Evolutionary conservation across 1,140 invertebrate species (phyloP).

Genomic region (Drosophila saltans): DNA sequence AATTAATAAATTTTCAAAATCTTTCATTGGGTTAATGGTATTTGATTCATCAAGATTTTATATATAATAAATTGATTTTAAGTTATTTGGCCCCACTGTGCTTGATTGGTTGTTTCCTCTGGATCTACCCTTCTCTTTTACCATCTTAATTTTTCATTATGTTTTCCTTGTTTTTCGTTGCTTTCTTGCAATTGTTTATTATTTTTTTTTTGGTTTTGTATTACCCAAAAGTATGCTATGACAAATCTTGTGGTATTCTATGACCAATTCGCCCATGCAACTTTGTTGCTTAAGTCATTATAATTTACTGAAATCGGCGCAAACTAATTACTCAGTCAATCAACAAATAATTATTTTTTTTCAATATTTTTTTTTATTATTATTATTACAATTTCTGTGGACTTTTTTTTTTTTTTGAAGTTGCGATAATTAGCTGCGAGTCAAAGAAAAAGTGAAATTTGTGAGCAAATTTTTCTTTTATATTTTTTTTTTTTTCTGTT

Average conservation of each 20-base stretch:
- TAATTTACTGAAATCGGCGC: slow-evolving; percentile 7
- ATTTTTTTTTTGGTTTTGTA: slow-evolving; percentile 19
- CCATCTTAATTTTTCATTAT: slow-evolving; percentile 34
- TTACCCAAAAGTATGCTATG: slow-evolving; percentile 13
- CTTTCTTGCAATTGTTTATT: slow-evolving; percentile 9
- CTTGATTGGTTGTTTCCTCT: not conserved
- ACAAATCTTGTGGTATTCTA: slow-evolving; percentile 24
- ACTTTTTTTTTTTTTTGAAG: slow-evolving; percentile 26
- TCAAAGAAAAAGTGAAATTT: slow-evolving; percentile 73
- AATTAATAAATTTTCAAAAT: too few relatives aligned
- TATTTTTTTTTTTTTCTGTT: not conserved
- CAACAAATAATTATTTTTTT: slow-evolving; percentile 23
- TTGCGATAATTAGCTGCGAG: slow-evolving; percentile 58
- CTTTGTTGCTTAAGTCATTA: not conserved
- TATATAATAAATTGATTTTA: not conserved
- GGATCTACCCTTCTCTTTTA: not conserved
- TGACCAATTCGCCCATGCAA: slow-evolving; percentile 22
- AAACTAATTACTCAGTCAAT: slow-evolving; percentile 6
- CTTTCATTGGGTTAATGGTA: not conserved
- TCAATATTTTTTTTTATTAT: slow-evolving; percentile 12
- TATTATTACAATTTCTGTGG: slow-evolving; percentile 33
- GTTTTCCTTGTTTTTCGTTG: slow-evolving; percentile 9
- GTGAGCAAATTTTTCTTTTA: slow-evolving; percentile 33
- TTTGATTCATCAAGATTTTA: not conserved
- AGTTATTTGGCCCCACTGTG: not conserved